Evolutionary conservation across 2,888 invertebrate genomes (phyloP), one percentile per base, ranked within the genome.

Genomic region (Apodemia duryi): DNA sequence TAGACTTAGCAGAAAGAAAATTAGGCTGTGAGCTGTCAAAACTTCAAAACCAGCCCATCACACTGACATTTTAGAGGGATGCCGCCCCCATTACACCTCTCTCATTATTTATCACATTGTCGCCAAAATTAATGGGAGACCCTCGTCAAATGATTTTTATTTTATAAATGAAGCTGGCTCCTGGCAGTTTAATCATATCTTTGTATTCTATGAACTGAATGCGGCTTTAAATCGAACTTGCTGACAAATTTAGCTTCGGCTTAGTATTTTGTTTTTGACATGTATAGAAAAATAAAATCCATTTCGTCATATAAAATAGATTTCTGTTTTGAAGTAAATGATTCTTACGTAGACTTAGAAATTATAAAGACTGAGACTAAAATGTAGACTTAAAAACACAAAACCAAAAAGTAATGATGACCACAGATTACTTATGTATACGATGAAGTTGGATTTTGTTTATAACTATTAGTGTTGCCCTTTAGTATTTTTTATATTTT

Each of bases 91-190:
- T 86, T 85, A 86, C 91, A 90, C 88, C 86, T 88, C 87, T 78
- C 89, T 91, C 83, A 91, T 91, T 91, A 91, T 88, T 91, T 91
- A 91, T 91, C 91, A 91, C 89, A 91, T 90, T 91, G 91, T 91
- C 82, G 84, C 80, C 80, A 74, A 90, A 91, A 91, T 91, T 91
- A 91, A 91, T 88, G 89, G 88, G 74, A 75, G 76, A 91, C 91
- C 91, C 91, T 91, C 88, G 91, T 91, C 91, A 91, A 89, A 85
- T 84, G 76, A 87, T 87, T 90, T 90, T 91, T 88, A 89, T 88
- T 88, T 88, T 84, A 87, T 84, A 88, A 87, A 85, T 87, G 85
- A 86, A 84, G 79, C 77, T 74, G 82, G 86, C 77, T 75, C 78
- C 79, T 89, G 91, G 88, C 91, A 91, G 90, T 80, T 91, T 89